Conservation (phyloP, 2,797 vertebrate species). For the Sebastes iracundus region DNA sequence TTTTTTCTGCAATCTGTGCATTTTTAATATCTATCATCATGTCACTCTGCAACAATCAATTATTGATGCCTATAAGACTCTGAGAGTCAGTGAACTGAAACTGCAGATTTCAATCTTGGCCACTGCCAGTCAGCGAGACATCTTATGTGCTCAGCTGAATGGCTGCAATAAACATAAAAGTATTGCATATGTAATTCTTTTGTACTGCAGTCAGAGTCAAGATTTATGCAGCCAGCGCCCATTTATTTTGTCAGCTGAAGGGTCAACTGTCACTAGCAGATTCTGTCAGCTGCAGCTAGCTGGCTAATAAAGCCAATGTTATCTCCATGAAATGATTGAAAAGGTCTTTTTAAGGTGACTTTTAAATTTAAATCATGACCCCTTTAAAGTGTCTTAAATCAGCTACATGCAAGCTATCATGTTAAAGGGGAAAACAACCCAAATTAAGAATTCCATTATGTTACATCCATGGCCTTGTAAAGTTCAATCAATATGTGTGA, state of each 20-base stretch:
- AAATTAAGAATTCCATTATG: too few species aligned
- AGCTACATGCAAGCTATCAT: neutral
- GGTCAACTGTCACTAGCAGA: neutral
- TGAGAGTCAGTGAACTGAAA: constrained; percentile 22
- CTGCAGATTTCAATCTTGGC: constrained; percentile 7
- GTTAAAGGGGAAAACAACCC: too few species aligned
- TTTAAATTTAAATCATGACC: neutral
- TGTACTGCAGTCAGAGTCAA: neutral
- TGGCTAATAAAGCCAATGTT: neutral
- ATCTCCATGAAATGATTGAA: neutral
- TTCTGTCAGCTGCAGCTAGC: neutral
- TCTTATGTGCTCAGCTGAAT: neutral
- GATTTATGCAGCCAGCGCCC: neutral
- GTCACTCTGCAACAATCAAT: constrained; percentile 8
- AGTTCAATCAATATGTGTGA: too few species aligned
- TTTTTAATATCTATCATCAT: constrained; percentile 22
- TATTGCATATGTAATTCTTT: neutral
- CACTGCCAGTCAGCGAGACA: neutral
- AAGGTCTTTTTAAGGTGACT: neutral
- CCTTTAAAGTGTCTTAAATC: neutral
- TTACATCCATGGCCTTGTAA: too few species aligned
- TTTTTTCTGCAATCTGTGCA: neutral
- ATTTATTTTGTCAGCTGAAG: neutral
- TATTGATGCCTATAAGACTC: neutral
- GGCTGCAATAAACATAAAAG: neutral